These are phyloP conservation scores for Harlomillsia oculata DNA, from an alignment of 1,140 invertebrate genomes.

Conservation along the genomic window DNA sequence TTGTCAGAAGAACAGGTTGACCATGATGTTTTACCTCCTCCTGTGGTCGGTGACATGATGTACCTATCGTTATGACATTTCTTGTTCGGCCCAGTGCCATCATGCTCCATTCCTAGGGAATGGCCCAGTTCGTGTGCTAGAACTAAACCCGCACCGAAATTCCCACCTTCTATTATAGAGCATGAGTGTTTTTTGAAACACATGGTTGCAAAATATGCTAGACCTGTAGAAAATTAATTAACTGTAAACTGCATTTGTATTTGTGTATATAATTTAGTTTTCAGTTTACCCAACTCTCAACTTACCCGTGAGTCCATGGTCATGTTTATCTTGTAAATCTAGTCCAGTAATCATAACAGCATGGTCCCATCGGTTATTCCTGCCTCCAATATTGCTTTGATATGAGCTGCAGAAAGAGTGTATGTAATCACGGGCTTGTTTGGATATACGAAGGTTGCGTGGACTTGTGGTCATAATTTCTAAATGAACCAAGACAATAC, in stretches of 20 bases:
- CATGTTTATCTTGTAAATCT: constrained; percentile 17
- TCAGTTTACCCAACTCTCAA: not conserved
- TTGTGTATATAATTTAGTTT: not conserved
- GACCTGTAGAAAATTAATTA: not conserved
- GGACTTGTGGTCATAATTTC: constrained; percentile 37
- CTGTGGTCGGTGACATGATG: constrained; percentile 40
- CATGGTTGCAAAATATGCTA: constrained; percentile 38
- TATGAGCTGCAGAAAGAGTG: constrained; percentile 39
- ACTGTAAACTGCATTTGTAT: not conserved
- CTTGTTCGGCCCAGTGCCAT: constrained; percentile 37
- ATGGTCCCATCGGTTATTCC: constrained; percentile 39
- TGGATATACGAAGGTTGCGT: constrained; percentile 8
- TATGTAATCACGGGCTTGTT: constrained; percentile 37
- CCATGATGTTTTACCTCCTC: constrained; percentile 39
- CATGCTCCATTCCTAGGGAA: constrained; percentile 41
- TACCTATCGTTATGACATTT: constrained; percentile 37
- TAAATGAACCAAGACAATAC: constrained; percentile 36
- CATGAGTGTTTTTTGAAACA: constrained; percentile 39
- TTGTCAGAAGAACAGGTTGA: constrained; percentile 38
- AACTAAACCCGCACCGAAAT: constrained; percentile 38
- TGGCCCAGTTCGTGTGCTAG: constrained; percentile 40
- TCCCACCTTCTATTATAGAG: constrained; percentile 37
- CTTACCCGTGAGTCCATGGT: constrained; percentile 13
- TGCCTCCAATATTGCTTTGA: constrained; percentile 32
- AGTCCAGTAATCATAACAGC: constrained; percentile 38